Percentiles rank a stretch among this genome's conserved stretches.
Evolutionary conservation across 2,797 vertebrate species (phyloP).

Genomic region (Enteromius fasciolatus): DNA sequence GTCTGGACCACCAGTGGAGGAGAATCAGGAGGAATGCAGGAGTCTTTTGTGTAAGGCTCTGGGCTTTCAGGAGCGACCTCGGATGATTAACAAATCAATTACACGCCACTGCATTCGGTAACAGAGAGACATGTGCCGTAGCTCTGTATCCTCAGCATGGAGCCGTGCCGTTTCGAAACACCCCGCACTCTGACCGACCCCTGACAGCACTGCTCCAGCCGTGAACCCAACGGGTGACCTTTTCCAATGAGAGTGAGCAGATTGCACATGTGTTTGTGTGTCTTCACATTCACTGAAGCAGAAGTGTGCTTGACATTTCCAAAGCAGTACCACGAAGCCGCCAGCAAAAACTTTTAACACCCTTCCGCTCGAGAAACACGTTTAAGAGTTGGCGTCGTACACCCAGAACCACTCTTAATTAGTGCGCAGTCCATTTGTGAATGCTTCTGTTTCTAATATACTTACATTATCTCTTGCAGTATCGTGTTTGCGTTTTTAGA

Average conservation of each 20-base stretch:
- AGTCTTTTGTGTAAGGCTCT: constrained; percentile 41
- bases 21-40: constrained; percentile 39
- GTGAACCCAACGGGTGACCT: constrained; percentile 35
- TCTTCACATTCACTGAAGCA: constrained; percentile 7
- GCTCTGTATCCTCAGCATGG: constrained; percentile 35
- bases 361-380: neutral
- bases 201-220: constrained; percentile 27
- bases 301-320: constrained; percentile 42
- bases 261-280: constrained; percentile 31
- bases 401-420: constrained; percentile 16
- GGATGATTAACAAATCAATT: constrained; percentile 71
- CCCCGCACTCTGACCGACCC: constrained; percentile 18
- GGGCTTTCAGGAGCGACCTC: constrained; percentile 62
- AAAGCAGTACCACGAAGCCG: neutral
- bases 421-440: neutral
- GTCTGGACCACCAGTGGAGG: constrained; percentile 41
- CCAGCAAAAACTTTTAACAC: constrained; percentile 18
- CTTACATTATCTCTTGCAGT: neutral
- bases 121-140: constrained; percentile 29
- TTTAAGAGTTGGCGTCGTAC: neutral
- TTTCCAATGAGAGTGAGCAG: constrained; percentile 25
- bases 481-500: constrained; percentile 21
- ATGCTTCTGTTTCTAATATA: neutral
- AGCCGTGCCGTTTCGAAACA: constrained; percentile 29
- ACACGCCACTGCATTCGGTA: constrained; percentile 58